Evolutionary conservation across 2,888 invertebrate genomes (phyloP).

Genomic region (Ferrisia virgata): DNA sequence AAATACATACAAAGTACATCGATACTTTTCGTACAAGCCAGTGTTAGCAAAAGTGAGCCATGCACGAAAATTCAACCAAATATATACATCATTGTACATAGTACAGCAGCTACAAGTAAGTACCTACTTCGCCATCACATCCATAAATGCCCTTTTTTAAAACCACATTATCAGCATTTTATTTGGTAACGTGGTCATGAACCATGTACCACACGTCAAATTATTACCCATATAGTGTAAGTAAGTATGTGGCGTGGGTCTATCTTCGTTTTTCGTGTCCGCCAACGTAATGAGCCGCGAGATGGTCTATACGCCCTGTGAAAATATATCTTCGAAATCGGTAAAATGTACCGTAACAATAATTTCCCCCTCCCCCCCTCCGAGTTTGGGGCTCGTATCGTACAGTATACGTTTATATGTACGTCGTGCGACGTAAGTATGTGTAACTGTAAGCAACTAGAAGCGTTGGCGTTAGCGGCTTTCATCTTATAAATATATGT

Average conservation of each 20-base stretch:
- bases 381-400: slow-evolving; percentile 15
- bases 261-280: no score
- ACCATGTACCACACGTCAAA: background rate
- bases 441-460: no score
- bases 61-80: no score
- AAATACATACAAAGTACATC: no score
- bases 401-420: no score
- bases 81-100: background rate
- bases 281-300: slow-evolving; percentile 27
- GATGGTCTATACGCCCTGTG: background rate
- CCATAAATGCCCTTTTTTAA: background rate
- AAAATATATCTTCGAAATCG: slow-evolving; percentile 17
- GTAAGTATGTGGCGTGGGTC: no score
- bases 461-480: background rate
- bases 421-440: no score
- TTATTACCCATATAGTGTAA: background rate
- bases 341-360: slow-evolving; percentile 32
- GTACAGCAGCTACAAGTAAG: background rate
- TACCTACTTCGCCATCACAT: background rate
- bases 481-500: background rate
- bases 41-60: no score
- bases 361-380: background rate
- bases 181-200: slow-evolving; percentile 17
- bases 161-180: background rate
- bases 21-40: no score